Conservation (phyloP, 1,140 invertebrate species). For the Drosophila tristis region DNA sequence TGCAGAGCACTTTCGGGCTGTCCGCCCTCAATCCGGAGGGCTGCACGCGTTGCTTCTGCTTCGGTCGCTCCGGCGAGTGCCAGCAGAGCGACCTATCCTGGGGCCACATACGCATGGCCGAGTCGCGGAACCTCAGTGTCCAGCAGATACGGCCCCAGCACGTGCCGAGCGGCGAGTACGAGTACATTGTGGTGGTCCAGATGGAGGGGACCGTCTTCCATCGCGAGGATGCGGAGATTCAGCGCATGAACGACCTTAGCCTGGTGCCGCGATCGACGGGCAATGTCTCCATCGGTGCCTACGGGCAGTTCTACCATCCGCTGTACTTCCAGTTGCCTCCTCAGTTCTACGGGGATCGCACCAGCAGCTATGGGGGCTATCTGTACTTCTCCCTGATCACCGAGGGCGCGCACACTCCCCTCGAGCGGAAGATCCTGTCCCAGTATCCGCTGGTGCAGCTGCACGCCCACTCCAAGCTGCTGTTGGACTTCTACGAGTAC, state of each 20-base stretch:
- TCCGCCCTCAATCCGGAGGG: constrained; percentile 89
- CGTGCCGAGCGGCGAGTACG: constrained; percentile 63
- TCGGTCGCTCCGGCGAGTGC: constrained; percentile 91
- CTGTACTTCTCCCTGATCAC: constrained; percentile 91
- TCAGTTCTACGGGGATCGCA: constrained; percentile 94
- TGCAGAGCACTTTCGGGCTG: constrained; percentile 93
- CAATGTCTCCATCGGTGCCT: constrained; percentile 88
- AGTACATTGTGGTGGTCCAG: constrained; percentile 82
- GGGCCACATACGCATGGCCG: constrained; percentile 88
- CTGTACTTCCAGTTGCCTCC: constrained; percentile 94
- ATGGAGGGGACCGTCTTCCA: constrained; percentile 67
- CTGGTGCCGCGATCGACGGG: constrained; percentile 84
- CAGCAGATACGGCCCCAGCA: constrained; percentile 80
- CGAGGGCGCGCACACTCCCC: constrained; percentile 87
- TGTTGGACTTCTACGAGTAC: constrained; percentile 91
- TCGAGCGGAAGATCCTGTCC: constrained; percentile 85
- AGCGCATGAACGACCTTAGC: constrained; percentile 84
- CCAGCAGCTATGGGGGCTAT: constrained; percentile 96
- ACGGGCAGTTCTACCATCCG: constrained; percentile 89
- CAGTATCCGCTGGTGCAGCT: constrained; percentile 93
- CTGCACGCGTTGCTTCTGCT: constrained; percentile 96
- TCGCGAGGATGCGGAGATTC: constrained; percentile 79
- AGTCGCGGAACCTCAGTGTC: constrained; percentile 86
- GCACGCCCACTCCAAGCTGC: constrained; percentile 91
- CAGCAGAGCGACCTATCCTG: constrained; percentile 91